Base-by-base conservation (phyloP, 2,888 invertebrate genomes). In the Yponomeuta evonymella region DNA sequence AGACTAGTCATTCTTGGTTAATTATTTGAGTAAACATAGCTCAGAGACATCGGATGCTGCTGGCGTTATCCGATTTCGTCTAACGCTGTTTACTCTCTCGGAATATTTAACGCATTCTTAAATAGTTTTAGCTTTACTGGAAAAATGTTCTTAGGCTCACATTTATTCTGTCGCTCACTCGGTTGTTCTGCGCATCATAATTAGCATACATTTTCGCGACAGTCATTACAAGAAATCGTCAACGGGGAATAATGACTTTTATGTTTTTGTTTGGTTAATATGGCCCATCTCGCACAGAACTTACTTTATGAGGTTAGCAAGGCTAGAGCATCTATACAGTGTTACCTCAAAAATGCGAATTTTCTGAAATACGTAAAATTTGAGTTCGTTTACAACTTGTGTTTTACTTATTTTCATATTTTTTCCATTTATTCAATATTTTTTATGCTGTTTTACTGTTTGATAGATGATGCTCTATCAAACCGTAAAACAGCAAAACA, bases 131-230 rank as follows among this genome's bases (percentile, higher is more conserved):
- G 43, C 29, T n/a, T 68, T 48, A 51, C 15, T 58, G 12, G 51
- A 58, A 15, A 11, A 48, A 48, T 10, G 33, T 69, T 69, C 33
- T 15, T 9, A 70, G 64, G 51, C 15, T 68, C 48, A 58, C 68
- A 68, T 68, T 8, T 43, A 43, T 43, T 43, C 48, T 68, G 68
- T 68, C 68, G 30, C 33, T 51, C 30, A 48, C 12, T 30, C 33
- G n/a, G 30, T 65, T 65, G 65, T 65, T 65, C 51, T 23, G 73
- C 73, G 72, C 77, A 76, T 77, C 70, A 51, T 75, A 77, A 85
- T 88, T 85, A 82, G 77, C 85, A 87, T 88, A 88, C 88, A 86
- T 87, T 87, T 86, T 82, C 84, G 83, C 79, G 76, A 75, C 78
- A 78, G 73, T 80, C 76, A 75, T 79, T 82, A 78, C 78, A 81